Conservation (phyloP, 2,888 invertebrate species). For the Aromia moschata region DNA sequence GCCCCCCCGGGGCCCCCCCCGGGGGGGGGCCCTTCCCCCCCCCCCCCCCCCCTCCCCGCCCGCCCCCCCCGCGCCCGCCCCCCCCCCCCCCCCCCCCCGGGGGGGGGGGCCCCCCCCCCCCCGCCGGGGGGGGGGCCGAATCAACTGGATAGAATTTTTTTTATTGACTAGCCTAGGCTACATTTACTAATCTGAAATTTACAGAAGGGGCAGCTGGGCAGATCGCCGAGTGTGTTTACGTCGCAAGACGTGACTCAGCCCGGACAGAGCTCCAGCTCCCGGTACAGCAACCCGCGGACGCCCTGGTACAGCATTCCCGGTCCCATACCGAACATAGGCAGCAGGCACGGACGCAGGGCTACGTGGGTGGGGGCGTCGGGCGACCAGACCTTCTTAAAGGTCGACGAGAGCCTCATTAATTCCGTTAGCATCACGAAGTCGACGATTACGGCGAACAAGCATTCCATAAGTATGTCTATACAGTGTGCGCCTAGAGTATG, state of each 20-base stretch:
- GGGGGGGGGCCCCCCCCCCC: no score
- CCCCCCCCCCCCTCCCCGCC: no score
- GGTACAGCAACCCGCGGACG: slow-evolving; percentile 60
- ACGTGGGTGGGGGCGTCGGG: slow-evolving; percentile 96
- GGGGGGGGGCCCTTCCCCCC: no score
- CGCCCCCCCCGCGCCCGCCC: no score
- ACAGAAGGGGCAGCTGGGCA: slow-evolving; percentile 73
- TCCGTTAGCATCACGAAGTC: slow-evolving; percentile 87
- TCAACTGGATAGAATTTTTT: no score
- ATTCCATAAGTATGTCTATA: slow-evolving; percentile 76
- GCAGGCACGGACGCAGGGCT: slow-evolving; percentile 85
- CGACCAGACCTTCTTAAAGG: slow-evolving; percentile 93
- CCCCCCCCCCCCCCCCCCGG: no score
- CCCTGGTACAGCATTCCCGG: slow-evolving; percentile 80
- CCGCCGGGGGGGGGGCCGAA: no score
- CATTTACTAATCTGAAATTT: slow-evolving; percentile 36
- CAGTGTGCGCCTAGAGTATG: no score
- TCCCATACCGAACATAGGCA: slow-evolving; percentile 82
- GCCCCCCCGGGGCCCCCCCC: no score
- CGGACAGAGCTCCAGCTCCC: slow-evolving; percentile 56
- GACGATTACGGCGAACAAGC: slow-evolving; percentile 87
- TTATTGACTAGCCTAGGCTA: not conserved
- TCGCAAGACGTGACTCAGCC: slow-evolving; percentile 56
- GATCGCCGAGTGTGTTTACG: slow-evolving; percentile 58
- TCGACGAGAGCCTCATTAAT: slow-evolving; percentile 93